Evolutionary conservation across 2,888 invertebrate species (phyloP).

Genomic region (Dolichomitus sp.): DNA sequence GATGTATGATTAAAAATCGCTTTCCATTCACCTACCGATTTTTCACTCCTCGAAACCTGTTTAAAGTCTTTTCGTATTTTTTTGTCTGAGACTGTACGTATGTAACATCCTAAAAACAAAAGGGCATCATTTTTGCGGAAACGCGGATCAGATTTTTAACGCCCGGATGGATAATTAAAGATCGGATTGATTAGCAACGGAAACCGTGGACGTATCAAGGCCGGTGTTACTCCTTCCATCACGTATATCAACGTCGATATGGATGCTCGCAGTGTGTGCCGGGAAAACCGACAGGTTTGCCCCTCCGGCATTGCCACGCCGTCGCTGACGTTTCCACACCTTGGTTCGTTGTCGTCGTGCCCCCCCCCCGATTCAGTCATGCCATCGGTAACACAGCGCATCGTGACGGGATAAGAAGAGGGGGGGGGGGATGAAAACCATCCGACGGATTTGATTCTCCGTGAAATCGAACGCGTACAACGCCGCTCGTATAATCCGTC

Average conservation of each 20-base stretch:
- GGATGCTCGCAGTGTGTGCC: background rate
- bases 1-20: no score
- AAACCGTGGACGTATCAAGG: constrained; percentile 32
- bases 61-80: no score
- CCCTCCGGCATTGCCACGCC: constrained; percentile 39
- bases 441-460: constrained; percentile 60
- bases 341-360: constrained; percentile 4
- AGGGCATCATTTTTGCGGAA: background rate
- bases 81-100: background rate
- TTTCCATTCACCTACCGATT: background rate
- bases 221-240: constrained; percentile 32
- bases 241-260: constrained; percentile 43
- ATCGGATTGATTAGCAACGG: constrained; percentile 49
- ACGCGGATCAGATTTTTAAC: background rate
- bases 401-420: background rate
- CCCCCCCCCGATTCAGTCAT: background rate
- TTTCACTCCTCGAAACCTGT: background rate
- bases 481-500: constrained; percentile 55
- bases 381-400: background rate
- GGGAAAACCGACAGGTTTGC: constrained; percentile 12
- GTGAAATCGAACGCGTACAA: constrained; percentile 62
- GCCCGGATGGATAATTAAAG: constrained; percentile 30
- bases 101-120: background rate
- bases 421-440: constrained; percentile 36
- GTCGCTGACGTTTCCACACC: constrained; percentile 13